Conservation (phyloP, 2,888 invertebrate species). For the Tenthredo livida region DNA sequence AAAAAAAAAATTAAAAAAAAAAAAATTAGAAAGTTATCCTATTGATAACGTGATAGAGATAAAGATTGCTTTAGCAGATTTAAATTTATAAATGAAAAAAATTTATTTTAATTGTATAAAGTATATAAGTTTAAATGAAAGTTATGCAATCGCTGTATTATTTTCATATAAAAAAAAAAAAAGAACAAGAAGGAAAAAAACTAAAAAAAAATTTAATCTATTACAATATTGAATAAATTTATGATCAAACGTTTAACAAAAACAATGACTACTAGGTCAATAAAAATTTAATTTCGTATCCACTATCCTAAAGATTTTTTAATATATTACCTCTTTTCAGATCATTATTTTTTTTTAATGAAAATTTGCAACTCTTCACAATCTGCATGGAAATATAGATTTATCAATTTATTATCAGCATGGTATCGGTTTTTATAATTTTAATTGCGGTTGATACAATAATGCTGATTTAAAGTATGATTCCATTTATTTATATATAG, state of each 20-base stretch:
- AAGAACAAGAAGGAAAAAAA: background rate
- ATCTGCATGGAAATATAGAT: background rate
- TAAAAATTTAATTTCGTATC: background rate
- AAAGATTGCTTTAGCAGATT: background rate
- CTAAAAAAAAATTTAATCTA: background rate
- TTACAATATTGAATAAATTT: constrained; percentile 35
- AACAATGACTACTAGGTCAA: background rate
- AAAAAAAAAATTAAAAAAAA: background rate
- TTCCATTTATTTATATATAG: background rate
- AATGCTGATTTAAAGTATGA: background rate
- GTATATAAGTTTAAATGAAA: constrained; percentile 5
- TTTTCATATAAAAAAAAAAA: constrained; percentile 16
- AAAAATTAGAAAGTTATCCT: background rate
- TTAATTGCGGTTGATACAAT: background rate
- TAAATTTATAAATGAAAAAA: constrained; percentile 9
- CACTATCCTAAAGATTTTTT: background rate
- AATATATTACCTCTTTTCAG: background rate
- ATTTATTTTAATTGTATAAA: constrained; percentile 31
- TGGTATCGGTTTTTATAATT: constrained; percentile 1
- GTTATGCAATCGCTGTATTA: constrained; percentile 37
- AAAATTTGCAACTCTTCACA: background rate
- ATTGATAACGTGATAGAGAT: constrained; percentile 15
- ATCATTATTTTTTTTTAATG: background rate
- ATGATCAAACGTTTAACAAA: constrained; percentile 13
- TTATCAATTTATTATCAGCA: constrained; percentile 16